Evolutionary conservation across 2,888 invertebrate genomes (phyloP), one percentile per base, ranked within the genome.

Genomic region (Thymelicus sylvestris): DNA sequence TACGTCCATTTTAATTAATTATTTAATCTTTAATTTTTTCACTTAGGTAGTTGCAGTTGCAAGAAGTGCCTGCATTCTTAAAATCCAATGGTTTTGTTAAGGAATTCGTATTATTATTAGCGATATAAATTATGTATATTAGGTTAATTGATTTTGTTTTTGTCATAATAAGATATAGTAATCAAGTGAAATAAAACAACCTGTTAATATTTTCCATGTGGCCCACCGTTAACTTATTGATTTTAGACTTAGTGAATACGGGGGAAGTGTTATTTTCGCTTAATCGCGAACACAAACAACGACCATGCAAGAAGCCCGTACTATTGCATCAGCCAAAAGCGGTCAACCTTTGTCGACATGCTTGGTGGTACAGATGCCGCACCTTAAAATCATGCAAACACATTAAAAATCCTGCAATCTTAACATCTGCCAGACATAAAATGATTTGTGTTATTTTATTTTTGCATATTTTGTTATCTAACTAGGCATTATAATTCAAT

Each of bases 301-400:
- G 80, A 83, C 85, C 81, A 85, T 80, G 91, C 84, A 91, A 92
- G 81, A 75, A 72, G 78, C 79, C 78, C 77, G 81, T 81, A 82
- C 83, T 90, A 89, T 92, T 92, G 92, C 92, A 91, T 92, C 92
- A 92, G 90, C 91, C 88, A 82, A 85, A 85, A 86, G 79, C 85
- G 80, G 86, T 78, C 84, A 86, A 80, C 86, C 84, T 86, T 84
- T 83, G 79, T 75, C 82, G 78, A 8, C 24, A 85, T 82, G 82
- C 55, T 80, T 80, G 79, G 80, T 61, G 60, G 77, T 76, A 76
- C 84, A 80, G 78, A 83, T 86, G 76, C 85, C 83, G 79, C 86
- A 84, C 84, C 84, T 84, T 73, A 71, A 75, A 72, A 75, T 77
- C 76, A 79, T 73, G 76, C 72, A 80, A 78, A 79, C 77, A 74